A percentile compares a stretch with the other conserved stretches of the same genome.
These are phyloP conservation scores for Aegypius monachus DNA, from an alignment of 2,113 vertebrate genomes.

Conservation along the genomic window DNA sequence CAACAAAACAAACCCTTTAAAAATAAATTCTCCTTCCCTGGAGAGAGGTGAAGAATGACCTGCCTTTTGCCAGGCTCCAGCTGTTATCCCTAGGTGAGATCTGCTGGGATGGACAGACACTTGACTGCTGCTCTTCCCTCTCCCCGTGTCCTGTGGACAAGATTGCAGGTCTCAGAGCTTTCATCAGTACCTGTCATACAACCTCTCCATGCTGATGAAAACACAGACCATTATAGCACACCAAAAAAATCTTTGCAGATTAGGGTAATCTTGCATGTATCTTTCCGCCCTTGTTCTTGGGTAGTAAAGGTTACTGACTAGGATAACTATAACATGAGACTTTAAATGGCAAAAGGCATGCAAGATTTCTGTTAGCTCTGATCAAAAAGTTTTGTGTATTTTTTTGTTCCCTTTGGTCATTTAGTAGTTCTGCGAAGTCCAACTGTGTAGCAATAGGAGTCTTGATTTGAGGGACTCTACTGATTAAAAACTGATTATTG, in stretches of 20 bases:
- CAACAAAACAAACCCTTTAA: not conserved
- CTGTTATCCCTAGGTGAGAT: not conserved
- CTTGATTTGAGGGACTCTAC: not conserved
- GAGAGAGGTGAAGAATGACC: not conserved
- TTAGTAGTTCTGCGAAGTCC: not conserved
- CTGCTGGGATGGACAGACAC: not conserved
- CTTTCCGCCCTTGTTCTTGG: not conserved
- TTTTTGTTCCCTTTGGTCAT: not conserved
- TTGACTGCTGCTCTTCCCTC: not conserved
- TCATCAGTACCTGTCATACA: not conserved
- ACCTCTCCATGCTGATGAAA: not conserved
- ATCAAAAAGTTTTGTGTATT: not conserved
- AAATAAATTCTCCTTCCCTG: not conserved
- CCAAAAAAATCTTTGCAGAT: not conserved
- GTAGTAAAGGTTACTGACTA: not conserved
- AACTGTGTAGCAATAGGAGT: not conserved
- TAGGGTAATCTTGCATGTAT: not conserved
- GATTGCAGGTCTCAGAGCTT: not conserved
- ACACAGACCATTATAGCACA: rapidly evolving
- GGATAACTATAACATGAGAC: not conserved
- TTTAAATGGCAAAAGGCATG: not conserved
- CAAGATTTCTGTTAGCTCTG: not conserved
- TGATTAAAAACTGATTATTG: not conserved
- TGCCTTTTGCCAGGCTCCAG: not conserved
- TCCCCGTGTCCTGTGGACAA: not conserved